A percentile compares a stretch with the other conserved stretches of the same genome.
phyloP scores from a whole-genome alignment of 2,797 vertebrate genomes.

The Paramormyrops hopkinsi region DNA sequence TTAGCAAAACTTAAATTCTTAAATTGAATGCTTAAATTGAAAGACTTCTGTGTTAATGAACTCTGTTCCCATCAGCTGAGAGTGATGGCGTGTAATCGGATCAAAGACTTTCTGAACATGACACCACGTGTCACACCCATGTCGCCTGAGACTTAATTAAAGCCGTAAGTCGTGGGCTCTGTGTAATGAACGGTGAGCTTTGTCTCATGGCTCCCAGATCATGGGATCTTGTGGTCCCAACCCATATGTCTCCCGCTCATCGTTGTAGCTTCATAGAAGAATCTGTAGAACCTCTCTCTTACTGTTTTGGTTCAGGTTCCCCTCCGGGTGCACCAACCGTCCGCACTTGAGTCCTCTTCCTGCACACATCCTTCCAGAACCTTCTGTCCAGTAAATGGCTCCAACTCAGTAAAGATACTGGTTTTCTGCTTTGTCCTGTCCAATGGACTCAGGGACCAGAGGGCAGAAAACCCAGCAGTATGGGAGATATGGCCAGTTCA shows the following conservation, averaged over 20 bases:
- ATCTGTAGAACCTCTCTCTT: not conserved
- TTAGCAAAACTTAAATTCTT: not conserved
- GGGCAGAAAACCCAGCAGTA: not conserved
- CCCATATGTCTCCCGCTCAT: not conserved
- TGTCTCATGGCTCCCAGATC: not conserved
- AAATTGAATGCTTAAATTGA: not conserved
- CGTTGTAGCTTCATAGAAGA: not conserved
- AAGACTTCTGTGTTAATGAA: not conserved
- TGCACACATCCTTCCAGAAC: not conserved
- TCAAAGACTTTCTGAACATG: not conserved
- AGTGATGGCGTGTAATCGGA: not conserved
- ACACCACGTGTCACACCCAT: not conserved
- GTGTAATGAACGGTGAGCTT: not conserved
- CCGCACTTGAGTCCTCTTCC: not conserved
- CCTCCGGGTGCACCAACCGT: not conserved
- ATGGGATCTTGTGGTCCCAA: not conserved
- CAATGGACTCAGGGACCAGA: not conserved
- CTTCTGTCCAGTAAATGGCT: not conserved
- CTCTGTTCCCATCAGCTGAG: not conserved
- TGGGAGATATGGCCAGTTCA: not conserved
- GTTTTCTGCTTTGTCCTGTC: not conserved
- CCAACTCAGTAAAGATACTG: not conserved
- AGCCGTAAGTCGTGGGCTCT: not conserved
- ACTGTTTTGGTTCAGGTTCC: not conserved
- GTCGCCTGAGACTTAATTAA: not conserved